Conservation (phyloP, 2,113 vertebrate genomes). For the Istiophorus platypterus region DNA sequence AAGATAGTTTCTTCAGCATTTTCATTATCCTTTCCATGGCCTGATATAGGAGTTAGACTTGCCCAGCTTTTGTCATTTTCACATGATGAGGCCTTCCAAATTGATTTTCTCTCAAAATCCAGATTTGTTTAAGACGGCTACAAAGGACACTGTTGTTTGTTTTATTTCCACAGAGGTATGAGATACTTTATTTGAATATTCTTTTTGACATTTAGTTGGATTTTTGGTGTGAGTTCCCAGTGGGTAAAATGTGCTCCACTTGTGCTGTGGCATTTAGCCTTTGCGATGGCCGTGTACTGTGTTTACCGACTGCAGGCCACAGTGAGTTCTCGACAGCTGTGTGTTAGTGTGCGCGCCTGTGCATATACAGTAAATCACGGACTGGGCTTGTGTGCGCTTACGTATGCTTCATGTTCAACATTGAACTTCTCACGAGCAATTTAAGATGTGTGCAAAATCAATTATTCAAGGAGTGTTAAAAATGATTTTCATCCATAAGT, state of each 20-base stretch:
- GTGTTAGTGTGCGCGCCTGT: constrained; percentile 15
- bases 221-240: constrained; percentile 51
- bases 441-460: constrained; percentile 11
- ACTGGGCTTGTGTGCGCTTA: background rate
- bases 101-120: constrained; percentile 7
- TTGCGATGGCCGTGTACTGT: constrained; percentile 39
- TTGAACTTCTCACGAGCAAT: constrained; percentile 3
- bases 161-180: constrained; percentile 16
- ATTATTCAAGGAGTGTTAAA: background rate
- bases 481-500: background rate
- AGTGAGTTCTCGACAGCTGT: constrained; percentile 56
- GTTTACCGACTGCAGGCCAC: constrained; percentile 59
- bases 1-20: background rate
- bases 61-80: background rate
- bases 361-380: background rate
- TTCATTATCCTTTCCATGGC: background rate
- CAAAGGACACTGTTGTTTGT: constrained; percentile 28
- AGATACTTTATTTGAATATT: constrained; percentile 53
- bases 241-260: constrained; percentile 60
- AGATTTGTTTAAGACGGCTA: constrained; percentile 23
- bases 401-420: background rate
- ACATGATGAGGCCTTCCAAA: background rate
- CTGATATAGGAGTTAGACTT: background rate
- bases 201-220: constrained; percentile 63
- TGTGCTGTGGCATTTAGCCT: constrained; percentile 70